These are phyloP conservation scores for Choristoneura rosaceana DNA, from an alignment of 2,888 invertebrate genomes.

Conservation along the genomic window DNA sequence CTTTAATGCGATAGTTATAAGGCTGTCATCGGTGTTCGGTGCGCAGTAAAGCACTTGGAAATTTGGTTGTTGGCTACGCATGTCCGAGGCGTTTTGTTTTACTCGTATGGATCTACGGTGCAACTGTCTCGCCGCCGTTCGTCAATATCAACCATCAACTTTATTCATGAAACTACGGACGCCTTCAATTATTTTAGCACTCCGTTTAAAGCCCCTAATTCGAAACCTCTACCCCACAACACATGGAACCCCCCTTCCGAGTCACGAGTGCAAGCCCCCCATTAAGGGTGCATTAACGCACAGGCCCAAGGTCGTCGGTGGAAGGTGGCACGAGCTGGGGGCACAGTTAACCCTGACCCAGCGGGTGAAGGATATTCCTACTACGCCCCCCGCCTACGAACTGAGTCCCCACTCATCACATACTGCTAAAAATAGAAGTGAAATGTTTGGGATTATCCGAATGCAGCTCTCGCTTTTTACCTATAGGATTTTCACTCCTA, in stretches of 20 bases:
- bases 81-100: conserved; percentile 60
- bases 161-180: neutral
- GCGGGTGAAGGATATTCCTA: conserved; percentile 84
- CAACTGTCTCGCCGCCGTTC: conserved; percentile 45
- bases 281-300: conserved; percentile 62
- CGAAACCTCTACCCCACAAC: conserved; percentile 27
- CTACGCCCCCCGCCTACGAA: conserved; percentile 70
- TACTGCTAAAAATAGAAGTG: conserved; percentile 48
- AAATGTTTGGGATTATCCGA: conserved; percentile 40
- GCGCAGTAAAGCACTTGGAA: conserved; percentile 63
- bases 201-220: neutral
- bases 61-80: conserved; percentile 75
- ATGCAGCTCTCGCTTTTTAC: conserved; percentile 35
- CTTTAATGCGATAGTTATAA: conserved; percentile 72
- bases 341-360: conserved; percentile 84
- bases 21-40: conserved; percentile 59
- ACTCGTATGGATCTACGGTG: conserved; percentile 52
- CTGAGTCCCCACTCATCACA: conserved; percentile 72
- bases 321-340: conserved; percentile 78
- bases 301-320: conserved; percentile 77
- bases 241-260: conserved; percentile 30
- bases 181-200: neutral
- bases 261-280: conserved; percentile 40
- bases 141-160: neutral
- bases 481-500: neutral